Conservation (phyloP, 2,113 vertebrate genomes). For the Eretmochelys imbricata region DNA sequence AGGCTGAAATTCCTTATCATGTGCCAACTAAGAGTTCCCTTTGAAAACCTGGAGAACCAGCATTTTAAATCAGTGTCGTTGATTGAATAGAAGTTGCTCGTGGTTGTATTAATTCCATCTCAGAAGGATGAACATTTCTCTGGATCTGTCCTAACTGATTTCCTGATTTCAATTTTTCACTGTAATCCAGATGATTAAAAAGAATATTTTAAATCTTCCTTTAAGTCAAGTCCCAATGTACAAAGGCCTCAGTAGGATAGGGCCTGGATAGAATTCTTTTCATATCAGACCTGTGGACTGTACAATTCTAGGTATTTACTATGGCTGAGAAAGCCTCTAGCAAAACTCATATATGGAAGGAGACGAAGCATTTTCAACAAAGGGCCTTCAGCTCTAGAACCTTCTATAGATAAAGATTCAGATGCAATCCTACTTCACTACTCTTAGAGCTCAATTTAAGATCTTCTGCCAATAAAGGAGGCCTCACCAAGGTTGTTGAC, state of each 20-base stretch:
- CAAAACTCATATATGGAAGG: not conserved
- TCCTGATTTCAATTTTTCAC: not conserved
- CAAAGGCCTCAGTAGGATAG: not conserved
- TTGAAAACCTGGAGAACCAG: not conserved
- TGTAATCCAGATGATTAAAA: not conserved
- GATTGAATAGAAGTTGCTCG: not conserved
- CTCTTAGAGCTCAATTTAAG: not conserved
- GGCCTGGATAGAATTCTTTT: not conserved
- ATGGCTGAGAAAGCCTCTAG: not conserved
- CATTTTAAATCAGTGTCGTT: not conserved
- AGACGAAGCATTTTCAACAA: not conserved
- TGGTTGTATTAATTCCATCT: not conserved
- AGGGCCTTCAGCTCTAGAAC: not conserved
- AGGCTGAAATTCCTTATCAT: not conserved
- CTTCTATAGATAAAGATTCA: not conserved
- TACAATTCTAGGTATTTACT: not conserved
- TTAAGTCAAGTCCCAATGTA: not conserved
- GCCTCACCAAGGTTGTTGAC: not conserved
- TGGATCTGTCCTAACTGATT: not conserved
- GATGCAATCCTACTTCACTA: not conserved
- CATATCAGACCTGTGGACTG: not conserved
- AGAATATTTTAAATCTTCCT: not conserved
- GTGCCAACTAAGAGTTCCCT: not conserved
- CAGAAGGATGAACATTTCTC: not conserved
- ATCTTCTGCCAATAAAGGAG: not conserved